Conservation (phyloP, 2,113 vertebrate genomes). For the Onychostoma macrolepis region DNA sequence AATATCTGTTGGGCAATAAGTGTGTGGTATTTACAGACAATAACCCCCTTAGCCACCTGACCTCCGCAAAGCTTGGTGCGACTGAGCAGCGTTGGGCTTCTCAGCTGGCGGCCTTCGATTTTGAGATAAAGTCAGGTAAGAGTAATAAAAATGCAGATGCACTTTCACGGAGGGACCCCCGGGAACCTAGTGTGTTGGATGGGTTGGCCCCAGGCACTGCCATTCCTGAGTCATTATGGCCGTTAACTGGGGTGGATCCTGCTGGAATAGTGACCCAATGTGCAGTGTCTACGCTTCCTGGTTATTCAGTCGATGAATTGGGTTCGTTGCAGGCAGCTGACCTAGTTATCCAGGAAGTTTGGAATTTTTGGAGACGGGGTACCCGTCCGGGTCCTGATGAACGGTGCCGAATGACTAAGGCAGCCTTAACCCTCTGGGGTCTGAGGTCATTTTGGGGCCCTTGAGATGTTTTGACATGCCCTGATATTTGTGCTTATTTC, state of each 20-base stretch:
- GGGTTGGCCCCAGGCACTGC: not conserved
- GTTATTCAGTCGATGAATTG: not conserved
- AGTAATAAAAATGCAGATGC: not conserved
- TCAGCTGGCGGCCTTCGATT: not conserved
- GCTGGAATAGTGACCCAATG: not conserved
- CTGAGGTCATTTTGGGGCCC: too few species aligned
- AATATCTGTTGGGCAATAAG: too few species aligned
- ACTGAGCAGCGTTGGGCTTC: conserved; percentile 24
- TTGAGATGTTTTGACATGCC: too few species aligned
- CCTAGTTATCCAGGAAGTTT: too few species aligned
- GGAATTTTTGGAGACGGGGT: not conserved
- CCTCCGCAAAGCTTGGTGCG: not conserved
- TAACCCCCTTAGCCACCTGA: not conserved
- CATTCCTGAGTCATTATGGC: not conserved
- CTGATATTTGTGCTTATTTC: too few species aligned
- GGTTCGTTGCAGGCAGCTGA: not conserved
- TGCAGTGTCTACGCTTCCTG: not conserved
- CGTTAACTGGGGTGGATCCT: accelerated
- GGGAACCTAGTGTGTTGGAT: not conserved
- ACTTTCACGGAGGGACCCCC: not conserved
- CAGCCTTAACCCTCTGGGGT: too few species aligned
- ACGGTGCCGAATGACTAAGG: not conserved
- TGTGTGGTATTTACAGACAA: not conserved
- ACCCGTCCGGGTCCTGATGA: not conserved
- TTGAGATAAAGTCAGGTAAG: not conserved